These are phyloP conservation scores for Microplitis mediator DNA, from an alignment of 1,140 invertebrate species.

Conservation along the genomic window DNA sequence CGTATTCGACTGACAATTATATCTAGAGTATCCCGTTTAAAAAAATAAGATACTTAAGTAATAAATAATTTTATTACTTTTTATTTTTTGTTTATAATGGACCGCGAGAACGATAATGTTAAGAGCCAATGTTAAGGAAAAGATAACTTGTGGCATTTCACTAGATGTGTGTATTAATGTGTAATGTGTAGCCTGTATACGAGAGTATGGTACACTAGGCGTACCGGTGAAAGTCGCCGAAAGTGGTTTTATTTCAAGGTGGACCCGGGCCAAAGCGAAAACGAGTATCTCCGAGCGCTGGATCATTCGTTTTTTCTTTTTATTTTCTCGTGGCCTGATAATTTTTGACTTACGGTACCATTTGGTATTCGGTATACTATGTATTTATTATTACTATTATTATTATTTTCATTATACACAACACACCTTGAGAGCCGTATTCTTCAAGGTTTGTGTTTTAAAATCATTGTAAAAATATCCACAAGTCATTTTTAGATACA, in stretches of 20 bases:
- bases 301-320: slow-evolving; percentile 20
- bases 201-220: slow-evolving; percentile 31
- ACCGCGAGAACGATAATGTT: too few species aligned
- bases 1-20: not conserved
- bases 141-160: too few species aligned
- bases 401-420: too few species aligned
- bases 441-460: too few species aligned
- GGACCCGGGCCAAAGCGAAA: slow-evolving; percentile 23
- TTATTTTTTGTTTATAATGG: too few species aligned
- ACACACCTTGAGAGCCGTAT: too few species aligned
- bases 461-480: too few species aligned
- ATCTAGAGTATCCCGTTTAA: not conserved
- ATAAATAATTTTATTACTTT: not conserved
- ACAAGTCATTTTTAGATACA: too few species aligned
- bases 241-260: slow-evolving; percentile 34
- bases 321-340: slow-evolving; percentile 15
- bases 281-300: slow-evolving; percentile 11
- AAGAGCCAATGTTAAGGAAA: not conserved
- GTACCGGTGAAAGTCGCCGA: slow-evolving; percentile 45
- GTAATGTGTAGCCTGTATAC: not conserved
- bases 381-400: too few species aligned
- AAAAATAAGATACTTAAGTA: not conserved
- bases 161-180: too few species aligned
- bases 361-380: not conserved
- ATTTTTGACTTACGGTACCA: not conserved